Evolutionary conservation across 2,113 vertebrate species (phyloP), one percentile per base, ranked within the genome.

Genomic region (Larimichthys polyactis): DNA sequence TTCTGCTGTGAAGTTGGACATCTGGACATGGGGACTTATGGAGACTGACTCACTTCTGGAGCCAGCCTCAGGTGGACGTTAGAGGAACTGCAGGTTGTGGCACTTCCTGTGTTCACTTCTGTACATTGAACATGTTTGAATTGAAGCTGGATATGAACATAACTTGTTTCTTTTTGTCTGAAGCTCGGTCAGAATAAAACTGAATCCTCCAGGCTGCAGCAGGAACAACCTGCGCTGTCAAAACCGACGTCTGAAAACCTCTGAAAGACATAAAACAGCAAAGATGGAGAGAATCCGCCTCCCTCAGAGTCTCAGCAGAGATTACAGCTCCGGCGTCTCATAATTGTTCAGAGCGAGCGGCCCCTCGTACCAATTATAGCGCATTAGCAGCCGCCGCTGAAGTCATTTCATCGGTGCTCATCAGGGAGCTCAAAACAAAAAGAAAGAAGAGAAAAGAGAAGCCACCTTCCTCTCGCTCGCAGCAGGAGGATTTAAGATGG

Each of bases 301-400:
- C 75, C 55, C 85, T 78, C 58, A 0, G 16, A 73, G 76, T 22
- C 82, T 75, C 83, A 11, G 78, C 80, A 62, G 62, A 76, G 83
- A 58, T 82, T 74, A 63, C 63, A 58, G 89, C 75, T 79, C 71
- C 73, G 3, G 70, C 46, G 1, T 75, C 81, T 55, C 32, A 65
- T 89, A 86, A 87, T 89, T 84, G 89, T 89, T 87, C 70, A 11
- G 82, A 81, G 87, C 58, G n/a, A 59, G 20, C 24, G 8, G 66
- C 87, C 87, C 79, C 79, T 89, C 84, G 60, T 68, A 67, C 75
- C 87, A 91, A 87, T 89, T 87, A 89, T 67, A 81, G 77, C 15
- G 22, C 75, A 89, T 87, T 87, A 89, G 77, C 77, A 71, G 83
- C 87, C 22, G 85, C 74, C 57, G 78, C 82, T 71, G 82, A 87